Evolutionary conservation across 2,888 invertebrate genomes (phyloP).

Genomic region (Germaria angustata): DNA sequence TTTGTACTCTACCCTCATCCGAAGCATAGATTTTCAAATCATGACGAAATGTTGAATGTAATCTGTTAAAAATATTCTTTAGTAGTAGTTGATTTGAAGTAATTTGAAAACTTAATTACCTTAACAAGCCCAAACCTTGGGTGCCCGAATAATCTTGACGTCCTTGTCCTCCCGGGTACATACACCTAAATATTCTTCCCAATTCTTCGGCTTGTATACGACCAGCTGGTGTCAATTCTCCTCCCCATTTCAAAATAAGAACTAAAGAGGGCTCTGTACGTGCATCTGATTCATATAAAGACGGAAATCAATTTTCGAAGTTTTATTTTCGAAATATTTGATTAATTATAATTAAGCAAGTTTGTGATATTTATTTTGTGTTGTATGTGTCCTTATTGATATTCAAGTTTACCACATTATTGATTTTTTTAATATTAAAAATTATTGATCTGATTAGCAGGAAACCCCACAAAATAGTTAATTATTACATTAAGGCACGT

Average conservation of each 20-base stretch:
- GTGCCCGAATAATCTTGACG: constrained; percentile 94
- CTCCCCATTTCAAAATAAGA: constrained; percentile 99
- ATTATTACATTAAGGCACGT: too few species aligned
- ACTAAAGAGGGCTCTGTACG: constrained; percentile 96
- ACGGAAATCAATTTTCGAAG: neutral
- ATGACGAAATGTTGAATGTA: constrained; percentile 99
- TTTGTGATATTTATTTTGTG: constrained; percentile 2
- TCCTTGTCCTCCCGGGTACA: constrained; percentile 99
- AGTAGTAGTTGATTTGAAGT: neutral
- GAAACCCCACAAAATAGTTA: too few species aligned
- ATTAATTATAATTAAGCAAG: neutral
- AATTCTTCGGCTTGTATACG: constrained; percentile 98
- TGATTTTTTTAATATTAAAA: too few species aligned
- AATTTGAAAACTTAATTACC: constrained; percentile 76
- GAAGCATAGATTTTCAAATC: constrained; percentile 99
- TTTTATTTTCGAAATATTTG: neutral
- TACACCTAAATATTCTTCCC: constrained; percentile 98
- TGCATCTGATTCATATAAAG: constrained; percentile 83
- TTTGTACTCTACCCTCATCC: constrained; percentile 99
- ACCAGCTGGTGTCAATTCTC: constrained; percentile 98
- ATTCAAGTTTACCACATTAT: too few species aligned
- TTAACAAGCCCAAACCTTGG: constrained; percentile 95
- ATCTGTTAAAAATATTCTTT: constrained; percentile 76
- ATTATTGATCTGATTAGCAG: too few species aligned
- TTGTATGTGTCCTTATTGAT: too few species aligned